A percentile compares a stretch with the other conserved stretches of the same genome.
Conservation (phyloP, 1,140 invertebrate genomes). For the Eriosoma lanigerum region DNA sequence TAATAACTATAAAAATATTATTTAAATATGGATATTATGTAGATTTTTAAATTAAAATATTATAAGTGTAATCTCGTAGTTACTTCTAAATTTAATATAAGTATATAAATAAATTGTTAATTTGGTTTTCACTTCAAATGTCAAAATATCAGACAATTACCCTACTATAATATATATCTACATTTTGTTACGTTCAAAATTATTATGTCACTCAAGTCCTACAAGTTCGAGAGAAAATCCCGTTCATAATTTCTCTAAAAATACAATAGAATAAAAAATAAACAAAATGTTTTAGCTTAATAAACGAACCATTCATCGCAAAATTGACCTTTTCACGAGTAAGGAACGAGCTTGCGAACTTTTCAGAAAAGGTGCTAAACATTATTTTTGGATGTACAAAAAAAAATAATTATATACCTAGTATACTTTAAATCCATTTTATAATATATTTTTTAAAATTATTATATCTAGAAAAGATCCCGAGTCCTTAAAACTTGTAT, state of each 20-base stretch:
- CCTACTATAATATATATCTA: not conserved
- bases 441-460: no score
- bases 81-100: no score
- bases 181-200: slow-evolving; percentile 11
- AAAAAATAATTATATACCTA: not conserved
- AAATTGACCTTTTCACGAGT: slow-evolving; percentile 35
- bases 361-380: slow-evolving; percentile 15
- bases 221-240: not conserved
- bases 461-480: no score
- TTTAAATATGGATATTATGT: no score
- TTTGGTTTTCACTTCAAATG: no score
- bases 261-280: not conserved
- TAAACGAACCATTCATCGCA: slow-evolving; percentile 10
- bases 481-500: no score
- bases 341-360: slow-evolving; percentile 12
- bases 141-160: slow-evolving; percentile 25
- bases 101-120: no score
- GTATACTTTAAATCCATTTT: not conserved
- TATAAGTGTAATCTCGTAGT: no score
- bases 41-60: no score
- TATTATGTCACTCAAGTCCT: slow-evolving; percentile 8
- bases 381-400: not conserved
- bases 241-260: slow-evolving; percentile 22
- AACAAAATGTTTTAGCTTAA: slow-evolving; percentile 16
- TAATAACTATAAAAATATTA: no score